Percentiles rank a stretch among this genome's conserved stretches.
Evolutionary conservation across 1,140 invertebrate genomes (phyloP).

Genomic region (Mya arenaria): DNA sequence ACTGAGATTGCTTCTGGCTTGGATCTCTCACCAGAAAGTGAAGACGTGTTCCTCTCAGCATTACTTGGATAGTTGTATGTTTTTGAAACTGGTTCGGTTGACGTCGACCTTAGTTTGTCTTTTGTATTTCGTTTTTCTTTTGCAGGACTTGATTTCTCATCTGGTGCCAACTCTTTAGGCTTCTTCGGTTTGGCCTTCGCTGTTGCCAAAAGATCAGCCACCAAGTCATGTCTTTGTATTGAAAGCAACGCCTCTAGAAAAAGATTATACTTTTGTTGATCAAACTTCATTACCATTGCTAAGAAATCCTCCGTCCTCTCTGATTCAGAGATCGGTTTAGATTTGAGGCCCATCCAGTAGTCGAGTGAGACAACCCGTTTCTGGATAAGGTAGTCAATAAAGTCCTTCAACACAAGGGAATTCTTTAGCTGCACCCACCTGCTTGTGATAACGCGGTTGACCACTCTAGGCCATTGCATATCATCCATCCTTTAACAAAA

Average conservation of each 20-base stretch:
- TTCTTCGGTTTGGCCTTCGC: slow-evolving; percentile 27
- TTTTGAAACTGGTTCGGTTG: too few relatives aligned
- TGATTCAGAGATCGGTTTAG: slow-evolving; percentile 49
- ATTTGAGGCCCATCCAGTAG: slow-evolving; percentile 55
- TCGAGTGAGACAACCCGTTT: slow-evolving; percentile 48
- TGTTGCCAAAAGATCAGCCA: slow-evolving; percentile 12
- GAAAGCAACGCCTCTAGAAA: slow-evolving; percentile 46
- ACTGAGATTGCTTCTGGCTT: too few relatives aligned
- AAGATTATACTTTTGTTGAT: slow-evolving; percentile 29
- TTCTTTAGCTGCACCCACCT: slow-evolving; percentile 50
- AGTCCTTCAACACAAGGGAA: slow-evolving; percentile 49
- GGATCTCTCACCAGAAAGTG: too few relatives aligned
- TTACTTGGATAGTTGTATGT: too few relatives aligned
- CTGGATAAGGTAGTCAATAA: slow-evolving; percentile 51
- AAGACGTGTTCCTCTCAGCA: too few relatives aligned
- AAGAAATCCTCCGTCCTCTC: slow-evolving; percentile 50
- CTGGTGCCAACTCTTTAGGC: background rate
- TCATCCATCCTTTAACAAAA: slow-evolving; percentile 38
- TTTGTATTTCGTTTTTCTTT: background rate
- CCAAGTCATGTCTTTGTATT: slow-evolving; percentile 41
- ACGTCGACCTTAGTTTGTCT: too few relatives aligned
- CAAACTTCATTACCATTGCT: slow-evolving; percentile 39
- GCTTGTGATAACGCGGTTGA: slow-evolving; percentile 45
- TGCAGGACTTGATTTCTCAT: background rate
- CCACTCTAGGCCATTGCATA: slow-evolving; percentile 35